phyloP scores from a whole-genome alignment of 2,113 vertebrate genomes.

The Podiceps cristatus region DNA sequence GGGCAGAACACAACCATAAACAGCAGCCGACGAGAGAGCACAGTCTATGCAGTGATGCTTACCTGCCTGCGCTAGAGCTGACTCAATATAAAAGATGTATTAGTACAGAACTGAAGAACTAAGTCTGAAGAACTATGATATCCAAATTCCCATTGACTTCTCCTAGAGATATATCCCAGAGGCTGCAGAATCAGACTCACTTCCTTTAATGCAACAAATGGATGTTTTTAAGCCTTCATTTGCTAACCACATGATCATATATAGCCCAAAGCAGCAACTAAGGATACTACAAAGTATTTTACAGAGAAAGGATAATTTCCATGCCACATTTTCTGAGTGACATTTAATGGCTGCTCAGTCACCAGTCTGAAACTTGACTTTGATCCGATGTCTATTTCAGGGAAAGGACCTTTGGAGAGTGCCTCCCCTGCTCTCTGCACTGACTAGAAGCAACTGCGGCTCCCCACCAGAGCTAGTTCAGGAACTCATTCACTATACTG shows the following conservation, averaged over 20 bases:
- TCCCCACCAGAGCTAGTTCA: neutral
- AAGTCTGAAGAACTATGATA: neutral
- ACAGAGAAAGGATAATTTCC: neutral
- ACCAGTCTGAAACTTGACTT: neutral
- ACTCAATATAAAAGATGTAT: neutral
- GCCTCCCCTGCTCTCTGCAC: neutral
- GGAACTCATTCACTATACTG: neutral
- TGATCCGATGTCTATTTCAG: neutral
- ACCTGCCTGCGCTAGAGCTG: neutral
- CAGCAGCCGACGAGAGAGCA: neutral
- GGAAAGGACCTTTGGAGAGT: neutral
- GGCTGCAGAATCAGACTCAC: neutral
- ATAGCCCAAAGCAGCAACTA: neutral
- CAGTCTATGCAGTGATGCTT: neutral
- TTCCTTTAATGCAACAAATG: neutral
- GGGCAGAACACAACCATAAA: neutral
- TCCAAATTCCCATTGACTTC: neutral
- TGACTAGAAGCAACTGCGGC: neutral
- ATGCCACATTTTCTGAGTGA: neutral
- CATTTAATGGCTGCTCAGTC: neutral
- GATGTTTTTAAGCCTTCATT: neutral
- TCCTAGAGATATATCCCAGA: neutral
- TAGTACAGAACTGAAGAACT: neutral
- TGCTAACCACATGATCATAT: neutral
- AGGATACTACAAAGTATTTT: neutral